phyloP scores from a whole-genome alignment of 2,888 invertebrate species.

The Eupithecia subumbrata region DNA sequence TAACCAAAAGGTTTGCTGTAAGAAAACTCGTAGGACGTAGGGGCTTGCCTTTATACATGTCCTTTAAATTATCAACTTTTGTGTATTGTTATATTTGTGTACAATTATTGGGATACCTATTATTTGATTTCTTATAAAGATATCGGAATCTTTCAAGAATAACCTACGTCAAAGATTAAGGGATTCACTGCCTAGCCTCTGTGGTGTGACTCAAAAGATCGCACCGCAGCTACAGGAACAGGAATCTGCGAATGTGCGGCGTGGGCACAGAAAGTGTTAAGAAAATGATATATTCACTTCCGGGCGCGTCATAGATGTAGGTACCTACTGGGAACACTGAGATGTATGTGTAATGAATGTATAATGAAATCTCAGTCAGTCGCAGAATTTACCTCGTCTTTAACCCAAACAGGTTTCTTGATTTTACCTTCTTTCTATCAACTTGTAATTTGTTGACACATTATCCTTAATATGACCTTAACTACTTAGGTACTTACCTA shows the following conservation, averaged over 20 bases:
- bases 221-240: neutral
- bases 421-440: neutral
- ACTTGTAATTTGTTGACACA: constrained; percentile 7
- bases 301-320: neutral
- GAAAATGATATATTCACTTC: neutral
- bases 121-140: too few species aligned
- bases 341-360: too few species aligned
- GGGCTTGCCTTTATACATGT: too few species aligned
- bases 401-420: constrained; percentile 2
- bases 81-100: too few species aligned
- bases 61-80: too few species aligned
- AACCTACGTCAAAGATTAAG: too few species aligned
- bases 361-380: neutral
- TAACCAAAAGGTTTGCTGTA: too few species aligned
- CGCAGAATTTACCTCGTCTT: neutral
- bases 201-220: neutral
- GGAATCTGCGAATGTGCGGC: too few species aligned
- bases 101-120: too few species aligned
- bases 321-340: neutral
- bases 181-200: neutral
- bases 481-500: neutral
- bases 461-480: constrained; percentile 26
- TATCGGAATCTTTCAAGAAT: too few species aligned
- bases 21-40: too few species aligned
- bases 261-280: neutral